These are phyloP conservation scores for Conus canariensis DNA, from an alignment of 2,888 invertebrate species.

Conservation along the genomic window DNA sequence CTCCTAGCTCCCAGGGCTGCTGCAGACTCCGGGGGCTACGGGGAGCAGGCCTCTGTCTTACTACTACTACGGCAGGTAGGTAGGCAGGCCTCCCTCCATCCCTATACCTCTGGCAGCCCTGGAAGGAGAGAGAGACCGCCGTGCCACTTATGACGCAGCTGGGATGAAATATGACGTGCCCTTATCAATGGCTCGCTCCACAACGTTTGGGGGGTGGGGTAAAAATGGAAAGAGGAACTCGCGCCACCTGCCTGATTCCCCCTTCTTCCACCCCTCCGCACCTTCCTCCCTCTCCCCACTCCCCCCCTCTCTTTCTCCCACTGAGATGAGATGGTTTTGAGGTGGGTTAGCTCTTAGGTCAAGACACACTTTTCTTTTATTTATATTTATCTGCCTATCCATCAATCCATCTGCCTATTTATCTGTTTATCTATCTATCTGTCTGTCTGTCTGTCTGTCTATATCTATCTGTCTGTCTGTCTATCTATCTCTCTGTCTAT, in stretches of 20 bases:
- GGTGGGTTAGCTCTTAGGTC: too few species aligned
- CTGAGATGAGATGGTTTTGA: too few species aligned
- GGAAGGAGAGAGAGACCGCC: neutral
- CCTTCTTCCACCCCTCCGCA: too few species aligned
- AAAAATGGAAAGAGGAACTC: neutral
- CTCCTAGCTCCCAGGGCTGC: neutral
- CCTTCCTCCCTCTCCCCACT: too few species aligned
- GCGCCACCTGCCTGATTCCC: neutral
- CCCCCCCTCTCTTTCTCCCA: too few species aligned
- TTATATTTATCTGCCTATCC: too few species aligned
- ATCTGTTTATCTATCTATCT: too few species aligned
- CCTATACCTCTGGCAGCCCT: neutral
- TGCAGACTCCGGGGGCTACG: neutral
- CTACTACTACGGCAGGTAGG: neutral
- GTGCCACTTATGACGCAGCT: conserved; percentile 5
- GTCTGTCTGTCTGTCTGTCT: too few species aligned
- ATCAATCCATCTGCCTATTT: too few species aligned
- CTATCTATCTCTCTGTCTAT: too few species aligned
- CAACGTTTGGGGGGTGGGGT: neutral
- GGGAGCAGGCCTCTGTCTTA: neutral
- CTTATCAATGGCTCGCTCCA: neutral
- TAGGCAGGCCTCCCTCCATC: neutral
- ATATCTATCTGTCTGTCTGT: too few species aligned
- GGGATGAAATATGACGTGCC: conserved; percentile 15
- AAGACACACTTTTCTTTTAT: too few species aligned